phyloP scores from a whole-genome alignment of 2,113 vertebrate genomes.

The Pluvialis apricaria region DNA sequence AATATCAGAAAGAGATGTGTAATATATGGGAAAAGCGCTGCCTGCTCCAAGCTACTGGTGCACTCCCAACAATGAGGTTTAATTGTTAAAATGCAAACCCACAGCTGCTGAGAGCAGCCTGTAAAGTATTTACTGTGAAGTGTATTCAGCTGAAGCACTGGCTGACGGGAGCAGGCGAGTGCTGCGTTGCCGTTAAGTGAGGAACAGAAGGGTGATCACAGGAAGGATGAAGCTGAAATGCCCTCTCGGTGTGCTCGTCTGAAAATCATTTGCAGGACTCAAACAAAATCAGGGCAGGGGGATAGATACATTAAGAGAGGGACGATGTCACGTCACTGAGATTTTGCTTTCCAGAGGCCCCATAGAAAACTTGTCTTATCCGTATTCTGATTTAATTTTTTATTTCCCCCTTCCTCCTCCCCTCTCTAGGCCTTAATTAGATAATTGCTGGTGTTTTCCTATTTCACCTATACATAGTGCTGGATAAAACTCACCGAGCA shows the following conservation, averaged over 20 bases:
- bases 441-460: neutral
- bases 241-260: neutral
- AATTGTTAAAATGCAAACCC: constrained; percentile 39
- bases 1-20: constrained; percentile 1
- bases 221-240: neutral
- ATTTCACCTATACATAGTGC: accelerated
- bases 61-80: neutral
- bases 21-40: neutral
- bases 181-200: neutral
- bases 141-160: neutral
- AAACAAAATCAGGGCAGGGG: neutral
- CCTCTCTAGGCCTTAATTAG: neutral
- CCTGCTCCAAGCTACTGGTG: constrained; percentile 2
- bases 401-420: neutral
- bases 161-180: neutral
- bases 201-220: neutral
- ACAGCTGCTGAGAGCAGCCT: neutral
- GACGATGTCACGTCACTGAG: neutral
- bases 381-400: neutral
- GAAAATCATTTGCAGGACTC: neutral
- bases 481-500: neutral
- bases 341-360: neutral
- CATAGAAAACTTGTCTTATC: neutral
- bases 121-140: neutral
- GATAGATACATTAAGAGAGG: neutral